Evolutionary conservation across 1,140 invertebrate species (phyloP).

Genomic region (Latrodectus geometricus): DNA sequence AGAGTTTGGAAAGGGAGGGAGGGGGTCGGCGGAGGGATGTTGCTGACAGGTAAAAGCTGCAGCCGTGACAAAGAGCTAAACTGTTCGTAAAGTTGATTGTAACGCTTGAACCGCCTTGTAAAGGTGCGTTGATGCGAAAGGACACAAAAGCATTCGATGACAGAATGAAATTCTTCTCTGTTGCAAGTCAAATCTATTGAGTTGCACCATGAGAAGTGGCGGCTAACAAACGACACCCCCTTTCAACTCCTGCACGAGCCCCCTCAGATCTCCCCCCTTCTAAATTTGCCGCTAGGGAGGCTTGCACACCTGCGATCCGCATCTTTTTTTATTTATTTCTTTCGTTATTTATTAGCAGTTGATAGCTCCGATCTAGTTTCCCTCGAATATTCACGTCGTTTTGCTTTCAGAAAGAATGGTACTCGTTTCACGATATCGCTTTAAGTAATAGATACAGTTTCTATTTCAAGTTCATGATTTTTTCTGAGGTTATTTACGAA

Average conservation of each 20-base stretch:
- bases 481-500: no score
- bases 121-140: not conserved
- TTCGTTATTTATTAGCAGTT: not conserved
- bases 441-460: no score
- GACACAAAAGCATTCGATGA: conserved; percentile 17
- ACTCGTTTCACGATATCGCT: no score
- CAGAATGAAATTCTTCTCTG: not conserved
- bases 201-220: not conserved
- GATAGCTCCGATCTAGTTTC: not conserved
- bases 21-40: no score
- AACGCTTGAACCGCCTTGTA: conserved; percentile 18
- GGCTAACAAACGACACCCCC: conserved; percentile 6
- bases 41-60: no score
- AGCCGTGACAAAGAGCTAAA: not conserved
- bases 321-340: not conserved
- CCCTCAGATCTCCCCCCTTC: no score
- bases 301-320: conserved; percentile 4
- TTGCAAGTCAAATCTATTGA: conserved; percentile 26
- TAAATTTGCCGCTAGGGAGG: conserved; percentile 21
- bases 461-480: no score
- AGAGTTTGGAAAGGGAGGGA: no score
- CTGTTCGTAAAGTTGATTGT: conserved; percentile 24
- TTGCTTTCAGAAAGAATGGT: no score
- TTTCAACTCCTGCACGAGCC: not conserved
- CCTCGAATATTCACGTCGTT: no score